Conservation (phyloP, 2,113 vertebrate genomes). For the Heterotis niloticus region DNA sequence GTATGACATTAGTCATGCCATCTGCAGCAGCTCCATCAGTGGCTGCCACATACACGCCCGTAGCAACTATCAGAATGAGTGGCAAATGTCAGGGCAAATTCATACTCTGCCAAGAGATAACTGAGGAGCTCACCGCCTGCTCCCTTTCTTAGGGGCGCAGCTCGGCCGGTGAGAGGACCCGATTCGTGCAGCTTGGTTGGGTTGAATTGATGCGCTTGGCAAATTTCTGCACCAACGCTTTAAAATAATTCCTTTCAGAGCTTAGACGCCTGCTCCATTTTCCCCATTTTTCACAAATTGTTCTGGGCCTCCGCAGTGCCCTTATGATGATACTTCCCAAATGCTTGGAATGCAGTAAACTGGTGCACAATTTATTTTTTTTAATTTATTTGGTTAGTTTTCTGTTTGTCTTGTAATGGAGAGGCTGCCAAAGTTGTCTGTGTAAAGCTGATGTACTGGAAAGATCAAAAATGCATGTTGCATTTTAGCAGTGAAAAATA, state of each 20-base stretch:
- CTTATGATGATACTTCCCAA: background rate
- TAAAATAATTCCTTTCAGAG: background rate
- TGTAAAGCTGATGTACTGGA: too few relatives aligned
- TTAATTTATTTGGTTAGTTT: background rate
- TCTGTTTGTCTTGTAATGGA: too few relatives aligned
- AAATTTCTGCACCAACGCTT: background rate
- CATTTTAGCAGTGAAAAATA: background rate
- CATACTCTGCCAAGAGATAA: background rate
- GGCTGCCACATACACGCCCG: background rate
- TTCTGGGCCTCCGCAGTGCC: background rate
- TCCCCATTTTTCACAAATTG: background rate
- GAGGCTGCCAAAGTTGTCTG: too few relatives aligned
- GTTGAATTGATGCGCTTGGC: background rate
- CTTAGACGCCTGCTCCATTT: background rate
- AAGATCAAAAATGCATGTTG: background rate
- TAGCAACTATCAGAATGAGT: slow-evolving; percentile 23
- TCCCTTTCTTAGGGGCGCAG: background rate
- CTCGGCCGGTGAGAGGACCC: background rate
- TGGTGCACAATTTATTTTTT: background rate
- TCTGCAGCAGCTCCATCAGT: slow-evolving; percentile 21
- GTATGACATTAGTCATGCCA: slow-evolving; percentile 20
- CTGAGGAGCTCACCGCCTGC: background rate
- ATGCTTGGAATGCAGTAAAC: background rate
- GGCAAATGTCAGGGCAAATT: slow-evolving; percentile 28
- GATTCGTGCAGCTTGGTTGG: background rate